These are phyloP conservation scores for Ascaphus truei DNA, from an alignment of 2,113 vertebrate genomes.

Conservation along the genomic window DNA sequence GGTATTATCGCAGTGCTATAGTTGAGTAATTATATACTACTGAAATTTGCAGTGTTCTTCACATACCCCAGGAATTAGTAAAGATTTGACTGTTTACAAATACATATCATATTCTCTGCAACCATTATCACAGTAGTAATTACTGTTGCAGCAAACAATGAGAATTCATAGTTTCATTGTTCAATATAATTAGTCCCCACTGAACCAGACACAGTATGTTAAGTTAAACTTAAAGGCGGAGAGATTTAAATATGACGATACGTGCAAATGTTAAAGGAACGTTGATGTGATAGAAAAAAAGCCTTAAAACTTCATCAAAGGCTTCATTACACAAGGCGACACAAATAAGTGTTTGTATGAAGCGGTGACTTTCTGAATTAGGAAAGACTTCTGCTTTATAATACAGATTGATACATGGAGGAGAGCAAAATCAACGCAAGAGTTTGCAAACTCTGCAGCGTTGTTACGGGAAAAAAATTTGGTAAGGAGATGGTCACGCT, in stretches of 20 bases:
- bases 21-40: too few relatives aligned
- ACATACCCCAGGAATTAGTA: too few relatives aligned
- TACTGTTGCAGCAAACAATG: neutral
- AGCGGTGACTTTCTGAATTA: too few relatives aligned
- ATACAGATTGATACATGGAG: too few relatives aligned
- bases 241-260: neutral
- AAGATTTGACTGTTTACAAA: neutral
- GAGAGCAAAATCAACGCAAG: too few relatives aligned
- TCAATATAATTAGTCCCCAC: slow-evolving; percentile 16
- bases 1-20: too few relatives aligned
- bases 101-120: neutral
- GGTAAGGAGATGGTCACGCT: too few relatives aligned
- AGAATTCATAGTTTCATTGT: neutral
- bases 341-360: too few relatives aligned
- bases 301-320: neutral
- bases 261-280: neutral
- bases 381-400: too few relatives aligned
- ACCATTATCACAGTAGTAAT: neutral
- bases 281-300: slow-evolving; percentile 7
- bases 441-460: too few relatives aligned
- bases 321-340: slow-evolving; percentile 1
- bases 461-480: too few relatives aligned
- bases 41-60: too few relatives aligned
- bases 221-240: slow-evolving; percentile 18
- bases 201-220: slow-evolving; percentile 8